Evolutionary conservation across 2,113 vertebrate species (phyloP), one percentile per base, ranked within the genome.

Genomic region (Collichthys lucidus): DNA sequence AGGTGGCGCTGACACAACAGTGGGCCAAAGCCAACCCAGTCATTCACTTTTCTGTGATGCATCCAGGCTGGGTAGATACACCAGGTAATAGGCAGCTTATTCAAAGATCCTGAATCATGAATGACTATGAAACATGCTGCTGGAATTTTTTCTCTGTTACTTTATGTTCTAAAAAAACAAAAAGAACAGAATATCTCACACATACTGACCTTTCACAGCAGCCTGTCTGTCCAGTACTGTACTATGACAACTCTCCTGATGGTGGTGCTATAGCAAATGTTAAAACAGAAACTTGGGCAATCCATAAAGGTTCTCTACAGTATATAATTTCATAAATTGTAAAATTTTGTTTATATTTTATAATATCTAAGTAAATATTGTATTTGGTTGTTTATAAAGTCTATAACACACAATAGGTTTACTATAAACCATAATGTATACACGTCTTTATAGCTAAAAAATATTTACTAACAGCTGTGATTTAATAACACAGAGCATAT

Each of bases 1-100:
- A 96, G 94, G 96, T 97, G 89, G 94, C 96, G 87, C 75, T 96
- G 87, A 97, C 95, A 3, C 94, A 96, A 44, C 90, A 95, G 29
- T 96, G 95, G 95, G 93, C 94, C 61, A 92, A 83, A 86, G 65
- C 62, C 47, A 82, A 95, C 84, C 91, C 89, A 11, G 81, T 79
- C 64, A 87, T 96, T 83, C 94, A 95, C 74, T 97, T 97, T 83
- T 96, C 95, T 1, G 93, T 87, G 1, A 95, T 95, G 95, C 95
- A 96, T 49, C 96, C 96, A 0, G 95, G 96, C 82, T 96, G 96
- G 95, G 95, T 86, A 7, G 94, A 96, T 80, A 96, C 95, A 35
- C 94, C 95, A 96, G 96, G 95, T 96, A 94, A 4, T 11, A n/a
- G 3, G 4, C 29, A 61, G 17, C 29, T 59, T 1, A 22, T 8